Base-by-base conservation (phyloP, 2,113 vertebrate genomes). In the Neodontobutis hainanensis region DNA sequence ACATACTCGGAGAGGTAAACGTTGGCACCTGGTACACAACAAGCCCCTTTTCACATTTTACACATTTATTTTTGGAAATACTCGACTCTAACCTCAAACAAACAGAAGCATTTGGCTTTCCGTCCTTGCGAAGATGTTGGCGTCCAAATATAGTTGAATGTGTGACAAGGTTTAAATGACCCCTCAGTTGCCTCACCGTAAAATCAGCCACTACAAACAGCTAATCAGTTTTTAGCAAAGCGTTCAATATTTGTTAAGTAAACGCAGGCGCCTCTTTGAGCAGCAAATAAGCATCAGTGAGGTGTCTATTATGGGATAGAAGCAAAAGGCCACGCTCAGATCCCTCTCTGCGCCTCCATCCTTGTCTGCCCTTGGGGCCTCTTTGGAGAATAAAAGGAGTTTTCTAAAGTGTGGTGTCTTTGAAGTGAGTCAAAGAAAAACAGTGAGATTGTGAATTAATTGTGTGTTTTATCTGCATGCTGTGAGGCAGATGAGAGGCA, bases 371-470 rank as follows among this genome's bases (percentile, higher is more conserved):
- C 70, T 68, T 1, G 5, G 19, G 70, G 87, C 56, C 65, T 4
- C 55, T 52, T 15, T 6, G 15, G 45, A 14, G 64, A 82, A 84
- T 75, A 76, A 88, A 79, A 78, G 81, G 70, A 49, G 12, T 62
- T 69, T 75, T 49, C 69, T 74, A 70, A 88, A 78, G 87, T 65
- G 53, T 56, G 76, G 56, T 50, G 62, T 49, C 80, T 88, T 88
- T 89, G 80, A 91, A 78, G 86, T 47, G 10, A 78, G 43, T 85
- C 59, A 83, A 81, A 84, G 73, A 65, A 80, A 84, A 81, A 72
- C 68, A 47, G 76, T 76, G 14, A 79, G 70, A 88, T 78, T 61
- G 74, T 61, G 62, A 56, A 72, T 68, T 77, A 32, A 19, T 70
- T 79, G 75, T 32, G 47, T 73, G 70, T 27, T 75, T 70, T 84